Evolutionary conservation across 2,797 vertebrate genomes (phyloP), one percentile per base, ranked within the genome.

Genomic region (Malurus leucopterus): DNA sequence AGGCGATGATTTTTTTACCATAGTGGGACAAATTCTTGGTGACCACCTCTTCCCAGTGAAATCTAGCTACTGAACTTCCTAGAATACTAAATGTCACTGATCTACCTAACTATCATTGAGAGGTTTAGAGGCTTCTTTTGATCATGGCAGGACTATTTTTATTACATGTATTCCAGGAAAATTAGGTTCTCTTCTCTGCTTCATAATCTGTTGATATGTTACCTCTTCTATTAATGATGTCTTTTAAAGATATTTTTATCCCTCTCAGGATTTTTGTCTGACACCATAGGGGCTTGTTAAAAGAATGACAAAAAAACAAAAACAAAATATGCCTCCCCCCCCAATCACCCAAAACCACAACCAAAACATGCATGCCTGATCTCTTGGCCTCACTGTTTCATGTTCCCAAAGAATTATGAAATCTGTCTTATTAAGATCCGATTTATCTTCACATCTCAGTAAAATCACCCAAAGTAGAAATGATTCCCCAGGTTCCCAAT

Each of bases 311-410:
- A 59, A 59, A 72, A 72, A 50, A n/a, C 9, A 9, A 50, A 72
- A 43, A 5, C 11, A 43, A 73, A 36, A 27, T 9, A 15, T 36
- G 36, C 5, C 3, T 13, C 4, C 9, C 11, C 7, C 13, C 16
- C 6, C 3, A 40, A 3, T 55, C 21, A 26, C 22, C 19, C 11
- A 11, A 41, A 63, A 6, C 11, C 17, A 41, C 44, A 44, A 58
- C 2, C 8, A 58, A 58, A 74, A 44, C 2, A 2, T 5, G 27
- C 1, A 3, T 20, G 20, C 13, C 13, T 76, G 21, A 32, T 21
- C 54, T 8, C 0, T 38, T 46, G 2, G 6, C 58, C 9, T 68
- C 0, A 0, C 8, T 69, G 50, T 43, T 46, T 79, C 13, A 47
- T 9, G 8, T 50, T 34, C 49, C 6, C 22, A 75, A 84, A 54